These are phyloP conservation scores for Fopius arisanus DNA, from an alignment of 1,140 invertebrate species.

Conservation along the genomic window DNA sequence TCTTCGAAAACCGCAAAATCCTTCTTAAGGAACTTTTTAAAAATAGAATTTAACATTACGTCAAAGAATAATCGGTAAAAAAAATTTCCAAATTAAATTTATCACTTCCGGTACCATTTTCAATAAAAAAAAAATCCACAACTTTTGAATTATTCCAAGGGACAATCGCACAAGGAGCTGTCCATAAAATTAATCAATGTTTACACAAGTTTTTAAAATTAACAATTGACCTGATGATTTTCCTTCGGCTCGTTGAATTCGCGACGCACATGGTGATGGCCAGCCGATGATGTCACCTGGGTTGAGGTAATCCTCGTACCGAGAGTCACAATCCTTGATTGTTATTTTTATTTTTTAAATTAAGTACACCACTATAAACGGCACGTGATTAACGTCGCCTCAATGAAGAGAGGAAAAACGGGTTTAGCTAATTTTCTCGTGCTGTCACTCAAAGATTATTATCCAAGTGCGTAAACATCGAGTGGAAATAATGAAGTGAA, in stretches of 20 bases:
- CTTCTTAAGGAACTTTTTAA: no score
- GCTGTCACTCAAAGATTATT: not conserved
- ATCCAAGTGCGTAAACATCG: not conserved
- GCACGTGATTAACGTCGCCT: not conserved
- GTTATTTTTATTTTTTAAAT: not conserved
- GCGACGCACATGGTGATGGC: conserved; percentile 24
- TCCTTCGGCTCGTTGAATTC: not conserved
- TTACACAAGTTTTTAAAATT: no score
- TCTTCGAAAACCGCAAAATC: no score
- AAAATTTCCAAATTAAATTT: no score
- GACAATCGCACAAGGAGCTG: no score
- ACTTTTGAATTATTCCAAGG: no score
- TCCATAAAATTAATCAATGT: no score
- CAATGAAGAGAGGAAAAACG: not conserved
- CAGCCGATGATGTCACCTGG: conserved; percentile 23
- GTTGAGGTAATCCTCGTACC: conserved; percentile 25
- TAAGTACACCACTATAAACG: not conserved
- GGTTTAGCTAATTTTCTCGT: not conserved
- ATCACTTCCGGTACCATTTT: no score
- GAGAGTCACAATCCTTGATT: conserved; percentile 15
- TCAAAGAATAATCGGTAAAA: no score
- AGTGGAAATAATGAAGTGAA: not conserved
- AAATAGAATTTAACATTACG: no score
- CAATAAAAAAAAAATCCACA: no score
- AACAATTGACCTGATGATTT: not conserved